Conservation (phyloP, 2,797 vertebrate species). For the Phataginus tetradactyla region DNA sequence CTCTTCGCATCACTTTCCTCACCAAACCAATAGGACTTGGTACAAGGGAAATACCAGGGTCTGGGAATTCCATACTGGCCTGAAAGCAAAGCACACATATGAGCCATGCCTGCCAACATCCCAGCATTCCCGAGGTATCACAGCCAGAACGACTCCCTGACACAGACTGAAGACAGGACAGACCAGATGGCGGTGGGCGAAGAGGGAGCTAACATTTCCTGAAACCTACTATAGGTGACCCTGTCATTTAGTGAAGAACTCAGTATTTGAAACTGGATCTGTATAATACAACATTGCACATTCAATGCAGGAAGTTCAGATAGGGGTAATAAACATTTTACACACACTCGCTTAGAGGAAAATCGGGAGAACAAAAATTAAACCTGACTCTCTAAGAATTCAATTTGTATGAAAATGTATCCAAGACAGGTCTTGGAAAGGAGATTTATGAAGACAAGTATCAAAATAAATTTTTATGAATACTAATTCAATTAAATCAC, state of each 20-base stretch:
- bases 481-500: constrained; percentile 7
- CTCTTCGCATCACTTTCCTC: constrained; percentile 89
- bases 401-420: neutral
- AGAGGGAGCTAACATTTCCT: neutral
- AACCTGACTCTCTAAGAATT: neutral
- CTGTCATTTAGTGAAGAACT: neutral
- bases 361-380: neutral
- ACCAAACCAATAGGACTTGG: constrained; percentile 96
- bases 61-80: constrained; percentile 98
- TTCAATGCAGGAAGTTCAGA: neutral
- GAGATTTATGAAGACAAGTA: constrained; percentile 24
- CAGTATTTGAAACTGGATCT: neutral
- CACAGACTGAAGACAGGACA: neutral
- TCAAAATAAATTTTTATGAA: constrained; percentile 16
- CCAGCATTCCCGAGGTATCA: neutral
- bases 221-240: neutral
- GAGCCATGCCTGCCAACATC: neutral
- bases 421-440: neutral
- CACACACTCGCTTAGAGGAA: neutral
- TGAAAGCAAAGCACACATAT: constrained; percentile 79
- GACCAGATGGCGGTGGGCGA: neutral
- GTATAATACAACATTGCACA: neutral
- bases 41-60: constrained; percentile 97
- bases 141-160: neutral
- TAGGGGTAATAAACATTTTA: neutral